A percentile compares a stretch with the other conserved stretches of the same genome.
Evolutionary conservation across 2,888 invertebrate genomes (phyloP).

Genomic region (Elegia similella): DNA sequence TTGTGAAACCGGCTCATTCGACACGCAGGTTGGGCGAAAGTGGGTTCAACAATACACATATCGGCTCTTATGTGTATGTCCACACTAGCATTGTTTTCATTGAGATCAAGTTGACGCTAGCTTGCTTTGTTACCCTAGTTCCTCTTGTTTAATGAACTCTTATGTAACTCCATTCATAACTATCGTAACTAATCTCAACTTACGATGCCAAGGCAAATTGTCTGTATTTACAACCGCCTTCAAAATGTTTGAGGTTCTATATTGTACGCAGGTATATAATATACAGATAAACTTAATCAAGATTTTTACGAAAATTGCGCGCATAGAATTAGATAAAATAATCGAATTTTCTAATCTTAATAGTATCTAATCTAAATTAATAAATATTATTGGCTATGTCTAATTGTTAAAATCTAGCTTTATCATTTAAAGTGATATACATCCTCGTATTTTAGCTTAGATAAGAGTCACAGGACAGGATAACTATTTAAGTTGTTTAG

Average conservation of each 20-base stretch:
- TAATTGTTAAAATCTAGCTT: too few relatives aligned
- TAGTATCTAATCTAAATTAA: too few relatives aligned
- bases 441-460: too few relatives aligned
- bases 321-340: too few relatives aligned
- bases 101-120: slow-evolving; percentile 51
- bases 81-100: slow-evolving; percentile 62
- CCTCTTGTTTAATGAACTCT: slow-evolving; percentile 24
- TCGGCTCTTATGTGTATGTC: slow-evolving; percentile 48
- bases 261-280: too few relatives aligned
- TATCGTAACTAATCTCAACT: slow-evolving; percentile 1
- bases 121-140: slow-evolving; percentile 50
- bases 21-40: slow-evolving; percentile 77
- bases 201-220: neutral
- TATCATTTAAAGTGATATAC: too few relatives aligned
- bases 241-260: too few relatives aligned
- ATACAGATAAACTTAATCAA: too few relatives aligned
- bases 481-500: neutral
- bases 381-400: too few relatives aligned
- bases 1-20: slow-evolving; percentile 70
- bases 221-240: neutral
- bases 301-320: too few relatives aligned
- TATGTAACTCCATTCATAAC: slow-evolving; percentile 23
- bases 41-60: slow-evolving; percentile 58
- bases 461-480: neutral
- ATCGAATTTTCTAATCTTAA: too few relatives aligned